These are phyloP conservation scores for Ormyrus labotus DNA, from an alignment of 2,888 invertebrate genomes.

Conservation along the genomic window DNA sequence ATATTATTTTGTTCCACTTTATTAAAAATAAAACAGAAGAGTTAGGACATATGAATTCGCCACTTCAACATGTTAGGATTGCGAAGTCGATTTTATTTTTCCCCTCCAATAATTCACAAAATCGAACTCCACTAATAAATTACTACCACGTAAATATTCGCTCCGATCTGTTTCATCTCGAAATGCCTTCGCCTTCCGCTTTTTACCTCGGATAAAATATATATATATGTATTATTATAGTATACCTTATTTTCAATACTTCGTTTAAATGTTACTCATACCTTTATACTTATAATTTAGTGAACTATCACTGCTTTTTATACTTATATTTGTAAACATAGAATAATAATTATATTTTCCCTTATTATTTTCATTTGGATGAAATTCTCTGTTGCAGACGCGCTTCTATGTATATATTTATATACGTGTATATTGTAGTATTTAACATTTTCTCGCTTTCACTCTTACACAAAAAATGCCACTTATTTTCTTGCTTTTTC, in stretches of 20 bases:
- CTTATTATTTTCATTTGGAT: constrained; percentile 42
- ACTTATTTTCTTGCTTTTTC: constrained; percentile 1
- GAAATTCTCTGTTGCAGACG: constrained; percentile 58
- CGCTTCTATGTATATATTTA: constrained; percentile 40
- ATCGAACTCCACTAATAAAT: constrained; percentile 31
- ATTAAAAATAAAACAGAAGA: constrained; percentile 18
- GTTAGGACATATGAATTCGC: background rate
- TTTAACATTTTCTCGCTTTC: background rate
- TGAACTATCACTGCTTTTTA: constrained; percentile 71
- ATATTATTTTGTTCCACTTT: constrained; percentile 6
- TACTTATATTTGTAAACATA: constrained; percentile 64
- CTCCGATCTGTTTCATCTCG: constrained; percentile 20
- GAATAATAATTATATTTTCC: constrained; percentile 63
- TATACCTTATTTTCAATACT: constrained; percentile 45
- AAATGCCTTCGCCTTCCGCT: background rate
- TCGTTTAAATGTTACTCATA: constrained; percentile 58
- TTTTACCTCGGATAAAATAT: constrained; percentile 40
- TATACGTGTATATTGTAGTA: constrained; percentile 33
- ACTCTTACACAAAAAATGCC: background rate
- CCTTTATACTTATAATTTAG: constrained; percentile 61
- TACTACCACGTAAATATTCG: constrained; percentile 30
- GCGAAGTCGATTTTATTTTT: constrained; percentile 1
- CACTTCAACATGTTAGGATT: background rate
- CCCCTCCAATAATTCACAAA: constrained; percentile 20
- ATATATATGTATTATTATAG: background rate